Base-by-base conservation (phyloP, 1,140 invertebrate genomes). In the Drosophila pseudoananassae region DNA sequence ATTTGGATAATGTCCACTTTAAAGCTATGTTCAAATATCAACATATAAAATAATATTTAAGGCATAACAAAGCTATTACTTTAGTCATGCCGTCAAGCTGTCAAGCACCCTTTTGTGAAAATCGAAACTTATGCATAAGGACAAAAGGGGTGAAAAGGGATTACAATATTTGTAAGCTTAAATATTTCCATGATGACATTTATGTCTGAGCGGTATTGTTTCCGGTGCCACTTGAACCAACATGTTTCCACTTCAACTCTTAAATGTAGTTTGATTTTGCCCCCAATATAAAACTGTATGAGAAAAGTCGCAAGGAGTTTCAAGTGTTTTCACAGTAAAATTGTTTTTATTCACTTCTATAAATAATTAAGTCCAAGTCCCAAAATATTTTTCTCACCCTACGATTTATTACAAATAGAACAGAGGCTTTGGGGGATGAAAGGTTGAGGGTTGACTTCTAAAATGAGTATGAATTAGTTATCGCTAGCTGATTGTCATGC, bases 291-390 rank as follows among this genome's bases (percentile, higher is more conserved):
- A 36, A 43, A 15, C 43, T 68, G 61, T 43, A 81, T 77, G 76
- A 50, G 68, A 89, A 83, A 51, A 89, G 78, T 84, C 63, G 52
- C 60, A 77, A 89, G 73, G 46, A 84, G 73, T 80, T 84, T 88
- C 84, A 83, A 88, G 84, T 88, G 78, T 89, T 84, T 89, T 88
- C 71, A 80, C 84, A 83, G 84, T 88, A 76, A 84, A 88, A 89
- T 84, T 84, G 84, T 89, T 89, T 88, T 88, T 88, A 80, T 88
- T 88, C 80, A 79, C 63, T 88, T 88, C 73, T 47, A 82, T 70
- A 85, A 85, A 85, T 75, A 85, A 81, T 87, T 61, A 72, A 70
- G 73, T 78, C 65, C 64, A 40, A 33, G 60, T 60, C 68, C 46
- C 58, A 43, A 57, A 59, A 58, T 33, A 47, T 72, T 25, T 36